Conservation (phyloP, 2,888 invertebrate genomes). For the Mellilla xanthometata region DNA sequence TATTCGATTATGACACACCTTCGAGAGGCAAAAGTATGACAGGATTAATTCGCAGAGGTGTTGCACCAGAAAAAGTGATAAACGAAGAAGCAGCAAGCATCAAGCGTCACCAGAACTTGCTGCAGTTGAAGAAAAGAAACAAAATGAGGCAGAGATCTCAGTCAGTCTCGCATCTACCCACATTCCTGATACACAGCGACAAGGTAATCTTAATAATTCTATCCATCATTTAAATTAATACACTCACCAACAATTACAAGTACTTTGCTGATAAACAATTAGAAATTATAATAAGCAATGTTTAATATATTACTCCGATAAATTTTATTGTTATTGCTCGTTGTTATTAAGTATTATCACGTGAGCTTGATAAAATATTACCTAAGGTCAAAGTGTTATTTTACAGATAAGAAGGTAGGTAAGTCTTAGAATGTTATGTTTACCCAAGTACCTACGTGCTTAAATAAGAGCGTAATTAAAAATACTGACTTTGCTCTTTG, state of each 20-base stretch:
- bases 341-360: neutral
- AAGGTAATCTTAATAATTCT: slow-evolving; percentile 66
- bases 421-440: no score
- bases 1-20: slow-evolving; percentile 57
- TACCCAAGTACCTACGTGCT: no score
- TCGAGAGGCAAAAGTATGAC: slow-evolving; percentile 62
- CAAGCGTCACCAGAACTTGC: slow-evolving; percentile 49
- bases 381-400: no score
- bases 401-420: no score
- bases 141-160: slow-evolving; percentile 56
- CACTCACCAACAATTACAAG: neutral
- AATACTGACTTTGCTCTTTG: no score
- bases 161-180: slow-evolving; percentile 89
- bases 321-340: neutral
- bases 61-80: slow-evolving; percentile 59
- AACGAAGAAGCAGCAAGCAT: slow-evolving; percentile 60
- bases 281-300: neutral
- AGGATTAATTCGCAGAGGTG: slow-evolving; percentile 54
- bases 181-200: slow-evolving; percentile 87
- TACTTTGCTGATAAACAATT: no score
- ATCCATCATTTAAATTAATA: no score
- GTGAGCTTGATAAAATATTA: no score
- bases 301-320: neutral
- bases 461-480: no score
- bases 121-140: slow-evolving; percentile 43